These are phyloP conservation scores for Eira barbara DNA, from an alignment of 2,113 vertebrate species.

Conservation along the genomic window DNA sequence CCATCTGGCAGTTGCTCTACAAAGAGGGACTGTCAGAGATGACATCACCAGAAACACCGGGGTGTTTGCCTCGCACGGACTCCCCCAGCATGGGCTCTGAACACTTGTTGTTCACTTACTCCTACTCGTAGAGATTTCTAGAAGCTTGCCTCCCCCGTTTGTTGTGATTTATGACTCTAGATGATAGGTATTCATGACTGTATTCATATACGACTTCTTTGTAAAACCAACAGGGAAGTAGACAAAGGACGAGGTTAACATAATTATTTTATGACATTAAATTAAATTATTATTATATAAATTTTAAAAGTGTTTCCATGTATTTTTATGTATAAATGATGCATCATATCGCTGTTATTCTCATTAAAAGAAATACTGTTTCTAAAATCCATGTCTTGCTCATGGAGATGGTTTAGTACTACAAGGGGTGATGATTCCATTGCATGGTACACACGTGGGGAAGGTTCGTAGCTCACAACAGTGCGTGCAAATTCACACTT, in stretches of 20 bases:
- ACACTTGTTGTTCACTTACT: neutral
- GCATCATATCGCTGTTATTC: neutral
- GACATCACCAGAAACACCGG: rapidly evolving
- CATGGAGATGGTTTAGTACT: neutral
- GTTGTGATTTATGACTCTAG: neutral
- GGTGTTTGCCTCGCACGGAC: neutral
- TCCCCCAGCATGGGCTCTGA: too few relatives aligned
- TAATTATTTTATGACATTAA: neutral
- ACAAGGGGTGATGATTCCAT: neutral
- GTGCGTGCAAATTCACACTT: neutral
- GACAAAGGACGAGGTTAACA: neutral
- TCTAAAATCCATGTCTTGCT: neutral
- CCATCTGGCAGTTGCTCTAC: too few relatives aligned
- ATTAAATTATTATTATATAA: neutral
- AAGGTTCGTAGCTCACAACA: neutral
- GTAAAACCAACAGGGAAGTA: neutral
- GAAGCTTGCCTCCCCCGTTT: too few relatives aligned
- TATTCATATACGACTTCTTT: neutral
- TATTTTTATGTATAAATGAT: neutral
- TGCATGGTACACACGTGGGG: rapidly evolving
- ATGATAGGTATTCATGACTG: neutral
- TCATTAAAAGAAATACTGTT: neutral
- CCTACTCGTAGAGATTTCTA: neutral
- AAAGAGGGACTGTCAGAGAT: neutral
- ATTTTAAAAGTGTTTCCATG: neutral